Conservation (phyloP, 2,113 vertebrate genomes). For the Trinectes maculatus region DNA sequence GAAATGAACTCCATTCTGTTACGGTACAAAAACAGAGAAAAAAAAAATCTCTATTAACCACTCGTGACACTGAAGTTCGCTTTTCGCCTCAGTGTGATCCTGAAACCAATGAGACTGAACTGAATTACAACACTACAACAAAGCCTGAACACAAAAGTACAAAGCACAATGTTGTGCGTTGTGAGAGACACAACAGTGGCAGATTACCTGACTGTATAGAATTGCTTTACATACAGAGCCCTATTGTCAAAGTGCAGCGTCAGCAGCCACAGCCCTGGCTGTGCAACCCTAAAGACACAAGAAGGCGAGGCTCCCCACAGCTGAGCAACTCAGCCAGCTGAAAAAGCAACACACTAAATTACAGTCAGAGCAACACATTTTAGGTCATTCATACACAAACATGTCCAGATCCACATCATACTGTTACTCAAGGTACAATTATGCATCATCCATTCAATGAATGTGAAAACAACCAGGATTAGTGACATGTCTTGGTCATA, state of each 20-base stretch:
- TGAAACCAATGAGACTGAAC: conserved; percentile 25
- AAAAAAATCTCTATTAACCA: background rate
- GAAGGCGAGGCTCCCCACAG: conserved; percentile 53
- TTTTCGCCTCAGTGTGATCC: background rate
- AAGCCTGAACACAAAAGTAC: conserved; percentile 1
- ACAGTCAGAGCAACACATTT: conserved; percentile 30
- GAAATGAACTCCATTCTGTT: background rate
- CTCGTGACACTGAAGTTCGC: conserved; percentile 10
- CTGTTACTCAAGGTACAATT: too few species aligned
- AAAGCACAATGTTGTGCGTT: conserved; percentile 23
- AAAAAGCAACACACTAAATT: conserved; percentile 55
- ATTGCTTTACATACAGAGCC: conserved; percentile 54
- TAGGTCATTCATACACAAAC: conserved; percentile 31
- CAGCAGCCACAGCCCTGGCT: conserved; percentile 39
- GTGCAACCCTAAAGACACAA: conserved; percentile 29
- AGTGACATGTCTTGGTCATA: too few species aligned
- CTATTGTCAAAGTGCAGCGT: conserved; percentile 58
- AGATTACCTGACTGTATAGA: conserved; percentile 56
- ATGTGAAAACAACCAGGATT: too few species aligned
- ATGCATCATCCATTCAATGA: too few species aligned
- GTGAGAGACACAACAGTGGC: conserved; percentile 25
- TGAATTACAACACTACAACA: conserved; percentile 20
- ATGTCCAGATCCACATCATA: conserved; percentile 37
- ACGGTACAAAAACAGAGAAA: background rate
- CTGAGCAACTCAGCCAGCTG: conserved; percentile 45